Percentiles rank a stretch among this genome's conserved stretches.
Conservation (phyloP, 2,113 vertebrate species). For the Emydura subglobosa region DNA sequence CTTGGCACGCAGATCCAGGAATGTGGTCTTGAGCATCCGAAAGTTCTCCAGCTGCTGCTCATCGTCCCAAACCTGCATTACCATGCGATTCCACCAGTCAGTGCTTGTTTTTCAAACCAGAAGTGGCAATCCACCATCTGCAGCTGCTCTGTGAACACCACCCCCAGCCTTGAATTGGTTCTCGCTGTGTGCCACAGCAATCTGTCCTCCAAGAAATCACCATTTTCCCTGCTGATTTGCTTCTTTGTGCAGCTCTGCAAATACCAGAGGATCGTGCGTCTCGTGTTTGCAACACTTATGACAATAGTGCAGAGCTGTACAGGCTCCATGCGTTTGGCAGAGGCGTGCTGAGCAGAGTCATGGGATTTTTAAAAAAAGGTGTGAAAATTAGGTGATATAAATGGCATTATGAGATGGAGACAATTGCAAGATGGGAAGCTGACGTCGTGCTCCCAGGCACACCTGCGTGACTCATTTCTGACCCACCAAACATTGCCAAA, state of each 20-base stretch:
- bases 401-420: not conserved
- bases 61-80: not conserved
- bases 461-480: not conserved
- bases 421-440: not conserved
- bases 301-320: not conserved
- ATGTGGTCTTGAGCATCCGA: not conserved
- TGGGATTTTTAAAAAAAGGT: not conserved
- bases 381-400: not conserved
- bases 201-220: not conserved
- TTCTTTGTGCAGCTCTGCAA: not conserved
- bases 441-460: not conserved
- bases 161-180: not conserved
- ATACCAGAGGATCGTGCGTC: not conserved
- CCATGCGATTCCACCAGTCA: not conserved
- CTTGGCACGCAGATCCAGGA: not conserved
- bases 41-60: not conserved
- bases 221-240: not conserved
- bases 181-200: not conserved
- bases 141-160: not conserved
- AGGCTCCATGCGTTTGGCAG: not conserved
- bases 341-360: not conserved
- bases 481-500: not conserved
- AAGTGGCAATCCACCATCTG: not conserved
- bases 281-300: not conserved
- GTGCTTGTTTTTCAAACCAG: not conserved